Evolutionary conservation across 2,888 invertebrate species (phyloP).

Genomic region (Choreutis nemorana): DNA sequence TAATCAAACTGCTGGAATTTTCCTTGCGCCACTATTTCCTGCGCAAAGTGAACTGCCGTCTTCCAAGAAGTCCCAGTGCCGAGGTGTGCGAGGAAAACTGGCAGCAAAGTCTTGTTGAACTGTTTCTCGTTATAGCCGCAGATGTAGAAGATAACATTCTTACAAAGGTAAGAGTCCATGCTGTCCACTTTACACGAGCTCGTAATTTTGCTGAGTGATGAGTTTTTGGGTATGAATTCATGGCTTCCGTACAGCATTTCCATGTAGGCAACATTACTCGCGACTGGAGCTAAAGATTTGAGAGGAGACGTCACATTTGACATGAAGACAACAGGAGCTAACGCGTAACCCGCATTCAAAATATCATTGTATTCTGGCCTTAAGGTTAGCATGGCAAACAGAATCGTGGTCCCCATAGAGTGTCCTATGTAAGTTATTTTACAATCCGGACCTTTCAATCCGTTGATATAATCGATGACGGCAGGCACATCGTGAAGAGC

Average conservation of each 20-base stretch:
- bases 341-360: conserved; percentile 69
- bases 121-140: conserved; percentile 75
- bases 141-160: conserved; percentile 74
- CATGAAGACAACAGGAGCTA: conserved; percentile 75
- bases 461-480: conserved; percentile 71
- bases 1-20: conserved; percentile 76
- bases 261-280: conserved; percentile 66
- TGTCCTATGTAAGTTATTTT: conserved; percentile 81
- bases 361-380: conserved; percentile 72
- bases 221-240: conserved; percentile 75
- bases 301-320: conserved; percentile 72
- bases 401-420: conserved; percentile 88
- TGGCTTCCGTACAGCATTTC: conserved; percentile 70
- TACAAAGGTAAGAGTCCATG: conserved; percentile 68
- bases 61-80: conserved; percentile 81
- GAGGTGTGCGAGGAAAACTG: conserved; percentile 71
- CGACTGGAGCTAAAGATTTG: conserved; percentile 70
- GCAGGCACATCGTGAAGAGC: conserved; percentile 88
- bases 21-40: conserved; percentile 55
- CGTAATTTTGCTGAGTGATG: conserved; percentile 63
- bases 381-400: conserved; percentile 73
- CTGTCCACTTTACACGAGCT: conserved; percentile 62
- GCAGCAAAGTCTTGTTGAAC: conserved; percentile 74
- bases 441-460: conserved; percentile 28
- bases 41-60: conserved; percentile 74